Evolutionary conservation across 64 coral and sea anemone species (phyloP), one percentile per base, ranked within the genome.

Genomic region (Acropora yongei): DNA sequence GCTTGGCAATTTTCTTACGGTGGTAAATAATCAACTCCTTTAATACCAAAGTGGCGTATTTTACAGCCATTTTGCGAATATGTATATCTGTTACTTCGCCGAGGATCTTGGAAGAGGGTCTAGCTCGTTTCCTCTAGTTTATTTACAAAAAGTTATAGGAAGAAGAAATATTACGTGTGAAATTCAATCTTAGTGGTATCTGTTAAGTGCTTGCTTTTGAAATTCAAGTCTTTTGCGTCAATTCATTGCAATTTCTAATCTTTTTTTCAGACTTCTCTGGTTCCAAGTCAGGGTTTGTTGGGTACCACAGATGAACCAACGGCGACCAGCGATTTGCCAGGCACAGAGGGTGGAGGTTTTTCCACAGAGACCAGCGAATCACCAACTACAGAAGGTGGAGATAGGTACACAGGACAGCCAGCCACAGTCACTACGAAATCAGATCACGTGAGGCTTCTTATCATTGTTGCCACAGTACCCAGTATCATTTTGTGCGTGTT

Each of bases 381-480:
- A 3, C 44, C 44, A 19, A 44, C 42, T 8, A n/a, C 82, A 11
- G 61, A 44, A 44, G 63, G 2, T 66, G 63, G 16, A 3, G 46
- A 68, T 9, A 48, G 20, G 12, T 48, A 41, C 63, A 84, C 82
- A 48, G 82, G 18, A 69, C 42, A 67, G 12, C 61, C 82, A 17
- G 44, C 82, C 14, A 69, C 82, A 2, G 8, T n/a, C 17, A n/a
- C 61, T 1, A 20, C 17, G 19, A 11, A 69, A 13, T 20, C 16
- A 8, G 75, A 66, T 12, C 68, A 93, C 5, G 49, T 93, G 30
- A 75, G 65, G 10, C 81, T 93, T 13, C 85, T 93, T 42, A 41
- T 93, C 12, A 86, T 87, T 47, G 47, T 93, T 49, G 91, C 91
- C 3, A 93, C 40, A 1, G 77, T 87, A 2, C 91, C 91, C 13